These are phyloP conservation scores for Heterohyrax brucei DNA, from an alignment of 2,797 vertebrate species.

Conservation along the genomic window DNA sequence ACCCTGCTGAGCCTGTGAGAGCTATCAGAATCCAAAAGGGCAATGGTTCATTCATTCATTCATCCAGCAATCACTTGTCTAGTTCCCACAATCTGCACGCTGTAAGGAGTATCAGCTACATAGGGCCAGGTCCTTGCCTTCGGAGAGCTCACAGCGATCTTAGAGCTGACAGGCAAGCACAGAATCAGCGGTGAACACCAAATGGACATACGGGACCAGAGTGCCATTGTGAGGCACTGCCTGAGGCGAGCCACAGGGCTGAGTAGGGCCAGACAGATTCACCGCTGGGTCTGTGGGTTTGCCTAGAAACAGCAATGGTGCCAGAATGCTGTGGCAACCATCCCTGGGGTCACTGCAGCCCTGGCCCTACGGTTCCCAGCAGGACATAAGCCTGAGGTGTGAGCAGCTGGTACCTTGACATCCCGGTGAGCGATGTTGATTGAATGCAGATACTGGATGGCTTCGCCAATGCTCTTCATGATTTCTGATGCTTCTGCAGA, in stretches of 20 bases:
- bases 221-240: neutral
- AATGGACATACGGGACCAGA: neutral
- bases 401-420: constrained; percentile 94
- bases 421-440: constrained; percentile 99
- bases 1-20: neutral
- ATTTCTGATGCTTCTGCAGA: constrained; percentile 97
- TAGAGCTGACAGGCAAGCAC: neutral
- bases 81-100: rapidly evolving
- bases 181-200: neutral
- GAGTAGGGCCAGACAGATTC: neutral
- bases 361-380: rapidly evolving
- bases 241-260: neutral
- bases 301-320: neutral
- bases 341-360: rapidly evolving
- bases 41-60: neutral
- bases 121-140: neutral
- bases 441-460: constrained; percentile 97
- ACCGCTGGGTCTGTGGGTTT: neutral
- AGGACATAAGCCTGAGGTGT: rapidly evolving
- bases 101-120: rapidly evolving
- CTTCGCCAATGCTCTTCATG: constrained; percentile 99
- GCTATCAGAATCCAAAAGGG: neutral
- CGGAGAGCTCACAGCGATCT: neutral
- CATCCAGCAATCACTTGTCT: neutral
- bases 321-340: neutral